Percentiles rank a stretch among this genome's conserved stretches.
Conservation (phyloP, 2,888 invertebrate genomes). For the Euzetes globulus region DNA sequence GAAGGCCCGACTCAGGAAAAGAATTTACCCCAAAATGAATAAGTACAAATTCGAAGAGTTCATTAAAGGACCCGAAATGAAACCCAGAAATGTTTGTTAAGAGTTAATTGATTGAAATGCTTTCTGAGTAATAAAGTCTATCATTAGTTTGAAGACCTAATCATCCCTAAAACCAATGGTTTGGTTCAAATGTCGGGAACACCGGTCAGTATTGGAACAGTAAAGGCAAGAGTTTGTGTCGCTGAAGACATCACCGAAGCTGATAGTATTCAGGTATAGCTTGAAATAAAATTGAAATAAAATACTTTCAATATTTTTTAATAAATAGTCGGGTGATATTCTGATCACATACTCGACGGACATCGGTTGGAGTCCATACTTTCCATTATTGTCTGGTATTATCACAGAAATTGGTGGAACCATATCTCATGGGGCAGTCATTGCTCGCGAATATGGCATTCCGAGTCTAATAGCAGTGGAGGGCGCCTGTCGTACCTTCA, state of each 20-base stretch:
- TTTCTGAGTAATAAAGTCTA: slow-evolving; percentile 69
- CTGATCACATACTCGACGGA: slow-evolving; percentile 69
- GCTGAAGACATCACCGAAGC: slow-evolving; percentile 30
- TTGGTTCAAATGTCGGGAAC: slow-evolving; percentile 7
- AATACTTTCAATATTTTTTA: neutral
- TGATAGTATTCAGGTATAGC: slow-evolving; percentile 20
- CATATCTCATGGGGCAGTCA: slow-evolving; percentile 73
- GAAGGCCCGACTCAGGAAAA: slow-evolving; percentile 23
- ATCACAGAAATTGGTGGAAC: slow-evolving; percentile 75
- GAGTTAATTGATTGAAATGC: no score
- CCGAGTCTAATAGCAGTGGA: slow-evolving; percentile 71
- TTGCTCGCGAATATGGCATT: slow-evolving; percentile 75
- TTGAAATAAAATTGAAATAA: neutral
- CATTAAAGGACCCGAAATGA: slow-evolving; percentile 9
- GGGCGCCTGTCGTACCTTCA: slow-evolving; percentile 54
- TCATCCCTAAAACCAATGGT: neutral
- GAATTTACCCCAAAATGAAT: slow-evolving; percentile 20
- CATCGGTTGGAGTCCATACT: slow-evolving; percentile 78
- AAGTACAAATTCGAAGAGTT: slow-evolving; percentile 25
- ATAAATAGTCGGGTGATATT: slow-evolving; percentile 57
- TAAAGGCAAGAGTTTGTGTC: slow-evolving; percentile 28
- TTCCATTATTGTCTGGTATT: slow-evolving; percentile 67
- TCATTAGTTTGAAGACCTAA: neutral
- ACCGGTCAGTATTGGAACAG: slow-evolving; percentile 23
- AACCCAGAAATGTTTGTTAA: slow-evolving; percentile 30